phyloP scores from a whole-genome alignment of 35 echinoderm and acorn worm genomes.

The Hemicentrotus pulcherrimus region DNA sequence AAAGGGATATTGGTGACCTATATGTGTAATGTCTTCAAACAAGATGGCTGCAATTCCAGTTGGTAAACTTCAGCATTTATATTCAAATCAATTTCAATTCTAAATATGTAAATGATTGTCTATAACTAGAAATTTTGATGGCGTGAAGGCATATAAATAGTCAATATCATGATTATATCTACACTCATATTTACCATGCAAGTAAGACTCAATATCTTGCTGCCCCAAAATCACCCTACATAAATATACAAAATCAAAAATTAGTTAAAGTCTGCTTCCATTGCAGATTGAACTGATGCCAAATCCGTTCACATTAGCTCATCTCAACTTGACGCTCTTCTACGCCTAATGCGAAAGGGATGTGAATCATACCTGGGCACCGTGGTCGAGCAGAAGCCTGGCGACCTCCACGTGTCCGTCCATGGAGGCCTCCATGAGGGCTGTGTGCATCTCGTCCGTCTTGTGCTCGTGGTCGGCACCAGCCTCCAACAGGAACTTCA shows the following conservation, averaged over 20 bases:
- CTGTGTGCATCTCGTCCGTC: conserved; percentile 98
- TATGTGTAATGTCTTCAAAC: no score
- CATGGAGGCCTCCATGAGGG: conserved; percentile 98
- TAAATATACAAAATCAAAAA: not conserved
- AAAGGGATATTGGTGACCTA: not conserved
- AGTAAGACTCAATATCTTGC: not conserved
- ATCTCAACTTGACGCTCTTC: no score
- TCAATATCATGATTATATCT: not conserved
- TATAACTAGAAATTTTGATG: no score
- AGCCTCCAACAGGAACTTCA: conserved; percentile 87
- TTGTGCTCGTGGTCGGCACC: conserved; percentile 99
- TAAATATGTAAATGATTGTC: no score
- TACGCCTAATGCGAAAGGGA: no score
- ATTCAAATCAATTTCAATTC: no score
- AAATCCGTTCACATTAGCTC: no score
- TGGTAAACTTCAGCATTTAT: no score
- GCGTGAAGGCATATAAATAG: no score
- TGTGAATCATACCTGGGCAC: conserved; percentile 76
- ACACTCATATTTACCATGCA: not conserved
- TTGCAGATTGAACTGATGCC: no score
- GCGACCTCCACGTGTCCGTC: conserved; percentile 95
- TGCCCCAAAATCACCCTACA: not conserved
- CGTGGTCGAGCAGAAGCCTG: conserved; percentile 84
- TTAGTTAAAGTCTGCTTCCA: no score
- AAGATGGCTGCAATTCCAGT: no score